phyloP scores from a whole-genome alignment of 2,113 vertebrate genomes.

The Leptobrachium leishanense region DNA sequence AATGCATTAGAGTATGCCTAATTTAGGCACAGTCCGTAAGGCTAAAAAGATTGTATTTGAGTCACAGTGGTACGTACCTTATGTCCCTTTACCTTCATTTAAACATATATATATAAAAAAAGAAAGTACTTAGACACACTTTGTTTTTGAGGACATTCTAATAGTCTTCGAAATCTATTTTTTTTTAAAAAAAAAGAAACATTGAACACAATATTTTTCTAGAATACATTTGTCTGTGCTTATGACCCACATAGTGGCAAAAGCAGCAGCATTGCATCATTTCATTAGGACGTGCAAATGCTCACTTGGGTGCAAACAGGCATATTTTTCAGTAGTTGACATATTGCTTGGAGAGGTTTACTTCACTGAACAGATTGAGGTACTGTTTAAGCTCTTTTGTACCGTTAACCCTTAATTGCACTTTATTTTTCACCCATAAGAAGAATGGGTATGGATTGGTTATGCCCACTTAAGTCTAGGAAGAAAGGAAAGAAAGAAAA shows the following conservation, averaged over 20 bases:
- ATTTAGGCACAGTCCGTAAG: constrained; percentile 25
- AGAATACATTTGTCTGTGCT: neutral
- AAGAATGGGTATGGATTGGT: no score
- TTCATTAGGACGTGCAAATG: neutral
- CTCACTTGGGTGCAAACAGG: neutral
- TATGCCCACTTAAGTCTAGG: no score
- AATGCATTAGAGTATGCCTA: constrained; percentile 9
- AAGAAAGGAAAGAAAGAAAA: no score
- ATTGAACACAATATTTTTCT: neutral
- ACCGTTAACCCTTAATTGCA: no score
- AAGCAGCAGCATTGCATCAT: neutral
- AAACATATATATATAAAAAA: neutral
- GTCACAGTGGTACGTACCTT: constrained; percentile 38
- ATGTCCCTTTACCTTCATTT: neutral
- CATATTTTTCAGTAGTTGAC: no score
- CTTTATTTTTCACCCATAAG: no score
- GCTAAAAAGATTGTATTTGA: neutral
- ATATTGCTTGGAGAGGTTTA: no score
- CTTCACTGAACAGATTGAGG: no score
- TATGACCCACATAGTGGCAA: neutral
- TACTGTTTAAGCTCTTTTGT: no score
- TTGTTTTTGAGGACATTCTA: constrained; percentile 12
- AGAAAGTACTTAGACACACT: neutral
- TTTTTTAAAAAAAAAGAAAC: neutral
- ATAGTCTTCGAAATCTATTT: neutral